These are phyloP conservation scores for Rynchops niger DNA, from an alignment of 2,113 vertebrate species.

Conservation along the genomic window DNA sequence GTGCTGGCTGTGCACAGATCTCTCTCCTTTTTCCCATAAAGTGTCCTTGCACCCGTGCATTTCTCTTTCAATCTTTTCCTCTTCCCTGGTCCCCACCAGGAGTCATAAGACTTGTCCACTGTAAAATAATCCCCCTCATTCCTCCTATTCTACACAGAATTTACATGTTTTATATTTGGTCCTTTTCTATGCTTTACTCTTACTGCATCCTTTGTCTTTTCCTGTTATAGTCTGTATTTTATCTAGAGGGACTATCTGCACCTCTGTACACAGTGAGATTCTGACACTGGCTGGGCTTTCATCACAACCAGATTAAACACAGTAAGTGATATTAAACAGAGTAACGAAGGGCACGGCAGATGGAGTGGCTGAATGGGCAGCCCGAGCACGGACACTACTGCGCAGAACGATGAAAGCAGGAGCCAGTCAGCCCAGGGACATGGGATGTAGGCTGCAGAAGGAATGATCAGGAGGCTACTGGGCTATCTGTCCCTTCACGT, in stretches of 20 bases:
- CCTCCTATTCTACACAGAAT: neutral
- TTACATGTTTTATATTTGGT: neutral
- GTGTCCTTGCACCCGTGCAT: neutral
- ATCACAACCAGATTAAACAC: neutral
- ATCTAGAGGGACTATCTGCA: neutral
- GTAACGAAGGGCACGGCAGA: neutral
- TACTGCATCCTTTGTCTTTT: neutral
- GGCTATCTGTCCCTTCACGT: neutral
- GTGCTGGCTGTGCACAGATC: neutral
- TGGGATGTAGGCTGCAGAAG: accelerated
- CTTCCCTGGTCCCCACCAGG: neutral
- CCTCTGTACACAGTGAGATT: neutral
- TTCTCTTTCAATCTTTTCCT: neutral
- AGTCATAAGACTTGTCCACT: neutral
- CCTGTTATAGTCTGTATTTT: neutral
- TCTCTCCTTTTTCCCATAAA: neutral
- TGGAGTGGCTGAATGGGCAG: neutral
- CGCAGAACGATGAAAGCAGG: neutral
- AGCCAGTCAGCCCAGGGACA: neutral
- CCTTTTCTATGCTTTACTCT: neutral
- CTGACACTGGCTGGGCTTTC: neutral
- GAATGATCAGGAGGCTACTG: neutral
- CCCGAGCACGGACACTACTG: neutral
- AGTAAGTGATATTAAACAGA: neutral
- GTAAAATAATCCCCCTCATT: neutral